Percentiles rank a stretch among this genome's conserved stretches.
Conservation (phyloP, 2,113 vertebrate genomes). For the Ceyx cyanopectus region DNA sequence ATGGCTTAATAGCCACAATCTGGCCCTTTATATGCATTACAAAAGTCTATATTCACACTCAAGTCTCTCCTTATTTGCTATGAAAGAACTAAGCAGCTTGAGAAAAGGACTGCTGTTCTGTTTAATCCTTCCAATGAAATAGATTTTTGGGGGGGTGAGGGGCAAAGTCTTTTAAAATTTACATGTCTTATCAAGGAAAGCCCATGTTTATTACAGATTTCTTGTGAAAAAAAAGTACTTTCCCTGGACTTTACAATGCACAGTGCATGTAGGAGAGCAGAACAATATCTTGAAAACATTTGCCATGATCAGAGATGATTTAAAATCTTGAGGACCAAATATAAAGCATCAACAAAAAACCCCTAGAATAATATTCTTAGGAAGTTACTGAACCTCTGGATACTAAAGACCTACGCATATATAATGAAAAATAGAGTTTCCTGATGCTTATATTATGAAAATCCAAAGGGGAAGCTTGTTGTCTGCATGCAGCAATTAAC, state of each 20-base stretch:
- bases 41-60: slow-evolving; percentile 74
- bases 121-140: slow-evolving; percentile 68
- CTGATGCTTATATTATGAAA: neutral
- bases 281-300: neutral
- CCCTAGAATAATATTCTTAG: neutral
- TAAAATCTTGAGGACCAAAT: neutral
- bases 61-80: slow-evolving; percentile 70
- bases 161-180: slow-evolving; percentile 51
- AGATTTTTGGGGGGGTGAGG: neutral
- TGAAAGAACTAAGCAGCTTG: slow-evolving; percentile 74
- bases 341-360: neutral
- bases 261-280: neutral
- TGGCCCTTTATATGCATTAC: slow-evolving; percentile 76
- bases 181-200: slow-evolving; percentile 20
- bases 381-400: neutral
- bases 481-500: neutral
- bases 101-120: slow-evolving; percentile 69
- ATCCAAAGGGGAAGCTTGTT: neutral
- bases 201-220: neutral
- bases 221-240: neutral
- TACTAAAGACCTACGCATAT: neutral
- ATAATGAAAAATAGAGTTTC: neutral
- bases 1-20: slow-evolving; percentile 75
- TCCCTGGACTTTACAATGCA: neutral
- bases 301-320: neutral